Evolutionary conservation across 2,113 vertebrate genomes (phyloP).

Genomic region (Bubo blakistoni): DNA sequence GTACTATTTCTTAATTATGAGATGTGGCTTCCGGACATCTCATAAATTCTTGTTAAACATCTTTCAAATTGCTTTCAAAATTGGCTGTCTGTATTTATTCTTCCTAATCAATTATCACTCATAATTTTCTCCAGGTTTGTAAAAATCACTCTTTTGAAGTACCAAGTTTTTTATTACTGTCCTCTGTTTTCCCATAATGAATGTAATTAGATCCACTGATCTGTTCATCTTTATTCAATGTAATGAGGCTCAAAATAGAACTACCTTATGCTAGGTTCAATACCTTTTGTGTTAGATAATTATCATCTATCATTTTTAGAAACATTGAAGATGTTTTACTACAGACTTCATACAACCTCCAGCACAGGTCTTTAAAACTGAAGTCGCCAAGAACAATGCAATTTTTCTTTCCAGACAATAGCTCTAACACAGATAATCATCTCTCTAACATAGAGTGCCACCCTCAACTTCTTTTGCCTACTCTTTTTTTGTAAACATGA

Average conservation of each 20-base stretch:
- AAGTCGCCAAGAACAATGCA: background rate
- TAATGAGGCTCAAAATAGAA: slow-evolving; percentile 17
- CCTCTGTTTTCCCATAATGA: background rate
- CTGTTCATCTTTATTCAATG: background rate
- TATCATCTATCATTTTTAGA: slow-evolving; percentile 10
- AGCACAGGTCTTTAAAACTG: background rate
- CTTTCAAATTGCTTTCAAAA: background rate
- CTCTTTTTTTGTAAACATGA: background rate
- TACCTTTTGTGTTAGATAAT: slow-evolving; percentile 24
- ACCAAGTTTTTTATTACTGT: background rate
- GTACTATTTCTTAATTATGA: background rate
- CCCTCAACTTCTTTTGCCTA: background rate
- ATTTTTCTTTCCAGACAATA: background rate
- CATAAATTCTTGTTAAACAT: background rate
- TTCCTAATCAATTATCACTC: background rate
- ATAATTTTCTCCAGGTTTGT: background rate
- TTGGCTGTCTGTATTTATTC: background rate
- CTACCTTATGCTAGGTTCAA: background rate
- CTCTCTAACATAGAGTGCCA: background rate
- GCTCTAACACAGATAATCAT: background rate
- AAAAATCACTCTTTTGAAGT: background rate
- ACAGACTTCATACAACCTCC: background rate
- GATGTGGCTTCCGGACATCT: background rate
- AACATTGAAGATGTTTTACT: slow-evolving; percentile 13
- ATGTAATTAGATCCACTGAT: slow-evolving; percentile 22